These are phyloP conservation scores for Ctenosaura bakeri DNA, from an alignment of 2,797 vertebrate genomes.

Conservation along the genomic window DNA sequence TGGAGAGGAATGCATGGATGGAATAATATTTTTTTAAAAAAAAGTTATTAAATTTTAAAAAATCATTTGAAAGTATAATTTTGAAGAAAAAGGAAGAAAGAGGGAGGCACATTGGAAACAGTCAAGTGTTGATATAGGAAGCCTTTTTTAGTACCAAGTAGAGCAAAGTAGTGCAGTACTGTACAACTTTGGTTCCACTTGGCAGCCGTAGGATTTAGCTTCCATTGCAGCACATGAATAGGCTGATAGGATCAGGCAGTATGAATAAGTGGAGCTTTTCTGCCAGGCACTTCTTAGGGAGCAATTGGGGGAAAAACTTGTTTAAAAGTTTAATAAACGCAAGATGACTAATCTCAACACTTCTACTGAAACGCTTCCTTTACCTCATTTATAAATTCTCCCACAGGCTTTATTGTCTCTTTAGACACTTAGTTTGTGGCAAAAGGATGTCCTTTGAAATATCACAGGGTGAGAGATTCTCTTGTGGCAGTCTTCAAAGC, in stretches of 20 bases:
- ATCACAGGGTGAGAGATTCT: not conserved
- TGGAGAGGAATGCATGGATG: too few species aligned
- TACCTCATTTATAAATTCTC: not conserved
- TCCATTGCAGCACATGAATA: not conserved
- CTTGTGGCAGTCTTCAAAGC: not conserved
- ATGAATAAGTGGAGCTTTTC: not conserved
- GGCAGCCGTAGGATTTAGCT: not conserved
- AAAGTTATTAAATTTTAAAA: too few species aligned
- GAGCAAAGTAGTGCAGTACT: not conserved
- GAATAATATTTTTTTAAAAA: too few species aligned
- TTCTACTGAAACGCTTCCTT: not conserved
- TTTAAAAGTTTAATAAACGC: conserved; percentile 10
- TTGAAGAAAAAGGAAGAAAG: too few species aligned
- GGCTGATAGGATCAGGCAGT: not conserved
- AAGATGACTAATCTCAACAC: not conserved
- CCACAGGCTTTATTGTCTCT: not conserved
- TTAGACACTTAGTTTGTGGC: conserved; percentile 38
- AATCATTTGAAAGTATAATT: too few species aligned
- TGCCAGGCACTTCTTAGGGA: not conserved
- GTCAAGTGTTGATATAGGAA: too few species aligned
- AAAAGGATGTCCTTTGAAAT: not conserved
- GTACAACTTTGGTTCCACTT: not conserved
- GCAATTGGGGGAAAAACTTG: not conserved
- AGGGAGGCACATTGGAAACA: too few species aligned
- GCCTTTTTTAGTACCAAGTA: not conserved